Conservation (phyloP, 1,140 invertebrate genomes). For the Lordiphosa clarofinis region DNA sequence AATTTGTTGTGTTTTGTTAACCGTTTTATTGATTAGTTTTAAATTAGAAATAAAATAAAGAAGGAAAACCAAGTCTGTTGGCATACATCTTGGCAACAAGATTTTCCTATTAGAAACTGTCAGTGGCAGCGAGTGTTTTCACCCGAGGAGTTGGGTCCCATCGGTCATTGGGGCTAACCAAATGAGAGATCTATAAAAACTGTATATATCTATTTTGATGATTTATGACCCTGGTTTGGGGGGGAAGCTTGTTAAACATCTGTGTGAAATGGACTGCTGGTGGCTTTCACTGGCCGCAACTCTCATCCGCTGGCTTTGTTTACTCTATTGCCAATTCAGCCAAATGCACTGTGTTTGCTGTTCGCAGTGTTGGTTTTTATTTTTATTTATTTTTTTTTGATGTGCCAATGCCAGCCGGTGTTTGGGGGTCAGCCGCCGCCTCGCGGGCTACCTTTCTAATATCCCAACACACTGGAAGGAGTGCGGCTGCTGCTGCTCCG, state of each 20-base stretch:
- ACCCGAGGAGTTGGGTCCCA: slow-evolving; percentile 33
- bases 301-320: slow-evolving; percentile 44
- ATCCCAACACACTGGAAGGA: slow-evolving; percentile 47
- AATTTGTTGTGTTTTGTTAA: slow-evolving; percentile 45
- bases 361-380: background rate
- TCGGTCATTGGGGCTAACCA: slow-evolving; percentile 32
- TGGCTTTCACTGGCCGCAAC: slow-evolving; percentile 36
- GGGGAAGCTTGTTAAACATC: slow-evolving; percentile 63
- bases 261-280: slow-evolving; percentile 64
- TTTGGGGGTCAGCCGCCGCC: slow-evolving; percentile 70
- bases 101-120: slow-evolving; percentile 74
- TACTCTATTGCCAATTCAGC: slow-evolving; percentile 43
- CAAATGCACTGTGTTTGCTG: slow-evolving; percentile 20
- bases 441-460: slow-evolving; percentile 71
- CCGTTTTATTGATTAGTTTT: slow-evolving; percentile 70
- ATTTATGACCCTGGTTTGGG: slow-evolving; percentile 63
- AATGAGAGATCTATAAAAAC: slow-evolving; percentile 39
- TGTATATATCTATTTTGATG: slow-evolving; percentile 56
- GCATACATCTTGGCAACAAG: slow-evolving; percentile 56
- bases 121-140: slow-evolving; percentile 61
- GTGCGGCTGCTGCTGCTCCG: slow-evolving; percentile 9
- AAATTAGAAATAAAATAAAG: slow-evolving; percentile 68
- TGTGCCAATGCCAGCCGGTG: slow-evolving; percentile 15
- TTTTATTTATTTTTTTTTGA: slow-evolving; percentile 10
- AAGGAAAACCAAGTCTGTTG: slow-evolving; percentile 36